Evolutionary conservation across 2,797 vertebrate genomes (phyloP).

Genomic region (Aulostomus chinensis): DNA sequence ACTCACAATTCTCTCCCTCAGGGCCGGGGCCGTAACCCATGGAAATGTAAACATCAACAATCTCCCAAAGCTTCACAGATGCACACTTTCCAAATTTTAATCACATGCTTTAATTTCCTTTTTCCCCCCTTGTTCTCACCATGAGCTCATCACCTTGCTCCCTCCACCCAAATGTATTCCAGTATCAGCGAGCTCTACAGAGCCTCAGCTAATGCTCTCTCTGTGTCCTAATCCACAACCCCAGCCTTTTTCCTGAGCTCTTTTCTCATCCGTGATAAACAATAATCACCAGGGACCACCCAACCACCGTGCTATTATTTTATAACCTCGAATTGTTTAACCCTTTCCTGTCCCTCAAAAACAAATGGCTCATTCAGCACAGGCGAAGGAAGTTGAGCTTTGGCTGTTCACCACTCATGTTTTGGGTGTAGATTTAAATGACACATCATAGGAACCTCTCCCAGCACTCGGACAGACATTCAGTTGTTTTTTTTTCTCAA

Average conservation of each 20-base stretch:
- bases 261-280: constrained; percentile 66
- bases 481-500: neutral
- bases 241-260: constrained; percentile 66
- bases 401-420: neutral
- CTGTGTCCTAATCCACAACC: constrained; percentile 49
- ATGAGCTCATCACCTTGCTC: constrained; percentile 68
- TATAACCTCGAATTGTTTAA: constrained; percentile 70
- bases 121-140: constrained; percentile 33
- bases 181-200: neutral
- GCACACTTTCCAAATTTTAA: constrained; percentile 59
- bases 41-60: constrained; percentile 37
- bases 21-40: constrained; percentile 30
- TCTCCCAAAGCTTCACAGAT: constrained; percentile 39
- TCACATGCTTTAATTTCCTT: constrained; percentile 51
- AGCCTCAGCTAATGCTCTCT: constrained; percentile 10
- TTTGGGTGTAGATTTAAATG: constrained; percentile 4
- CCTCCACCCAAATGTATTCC: constrained; percentile 57
- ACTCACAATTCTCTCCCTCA: constrained; percentile 15
- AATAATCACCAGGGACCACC: constrained; percentile 64
- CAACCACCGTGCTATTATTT: constrained; percentile 55
- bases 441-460: neutral
- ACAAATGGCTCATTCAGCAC: constrained; percentile 38
- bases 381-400: constrained; percentile 37
- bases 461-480: neutral
- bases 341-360: constrained; percentile 74